phyloP scores from a whole-genome alignment of 2,888 invertebrate species.

The Epinotia bilunana region DNA sequence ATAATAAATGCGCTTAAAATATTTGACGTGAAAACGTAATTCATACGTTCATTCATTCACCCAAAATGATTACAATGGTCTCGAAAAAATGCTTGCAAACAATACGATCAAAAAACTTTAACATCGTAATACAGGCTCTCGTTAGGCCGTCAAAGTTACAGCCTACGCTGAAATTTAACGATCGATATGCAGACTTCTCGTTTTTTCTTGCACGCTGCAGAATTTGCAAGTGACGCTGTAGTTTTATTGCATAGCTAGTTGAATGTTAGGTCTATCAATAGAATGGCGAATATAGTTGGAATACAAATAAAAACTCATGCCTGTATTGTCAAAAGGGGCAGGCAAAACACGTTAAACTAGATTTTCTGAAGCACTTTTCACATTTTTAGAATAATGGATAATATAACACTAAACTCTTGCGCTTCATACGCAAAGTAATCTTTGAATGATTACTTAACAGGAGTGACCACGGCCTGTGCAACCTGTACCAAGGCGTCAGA shows the following conservation, averaged over 20 bases:
- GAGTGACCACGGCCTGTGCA: no score
- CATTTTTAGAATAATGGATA: no score
- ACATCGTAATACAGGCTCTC: constrained; percentile 10
- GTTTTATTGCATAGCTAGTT: constrained; percentile 29
- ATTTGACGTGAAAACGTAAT: no score
- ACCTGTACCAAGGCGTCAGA: no score
- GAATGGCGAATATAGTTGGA: background rate
- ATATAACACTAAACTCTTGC: no score
- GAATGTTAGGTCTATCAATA: constrained; percentile 29
- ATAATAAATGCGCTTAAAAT: background rate
- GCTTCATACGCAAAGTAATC: no score
- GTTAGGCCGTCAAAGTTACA: constrained; percentile 31
- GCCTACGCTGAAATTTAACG: constrained; percentile 23
- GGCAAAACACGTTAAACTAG: no score
- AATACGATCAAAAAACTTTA: constrained; percentile 7
- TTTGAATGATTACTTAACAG: no score
- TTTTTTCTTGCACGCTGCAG: constrained; percentile 26
- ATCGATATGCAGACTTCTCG: constrained; percentile 33
- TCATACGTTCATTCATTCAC: background rate
- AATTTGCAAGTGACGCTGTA: constrained; percentile 15
- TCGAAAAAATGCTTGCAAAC: background rate
- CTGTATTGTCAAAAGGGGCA: no score
- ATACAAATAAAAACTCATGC: no score
- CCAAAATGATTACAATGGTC: constrained; percentile 3
- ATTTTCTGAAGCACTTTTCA: no score